A percentile compares a stretch with the other conserved stretches of the same genome.
Conservation (phyloP, 2,113 vertebrate genomes). For the Empidonax traillii region DNA sequence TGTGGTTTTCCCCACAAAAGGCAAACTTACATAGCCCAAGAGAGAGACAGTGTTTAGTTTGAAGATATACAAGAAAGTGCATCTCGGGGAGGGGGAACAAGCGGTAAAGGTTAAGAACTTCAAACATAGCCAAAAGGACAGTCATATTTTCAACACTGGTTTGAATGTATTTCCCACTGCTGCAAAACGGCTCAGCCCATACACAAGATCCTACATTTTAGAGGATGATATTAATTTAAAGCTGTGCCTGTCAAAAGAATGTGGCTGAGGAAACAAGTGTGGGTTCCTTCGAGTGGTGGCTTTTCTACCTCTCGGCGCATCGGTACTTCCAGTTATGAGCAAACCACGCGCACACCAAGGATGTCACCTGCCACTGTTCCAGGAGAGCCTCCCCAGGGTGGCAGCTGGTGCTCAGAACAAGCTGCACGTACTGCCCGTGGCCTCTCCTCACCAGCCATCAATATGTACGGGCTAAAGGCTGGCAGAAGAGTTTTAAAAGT, state of each 20-base stretch:
- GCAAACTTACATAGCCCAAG: constrained; percentile 5
- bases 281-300: background rate
- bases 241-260: background rate
- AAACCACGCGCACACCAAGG: background rate
- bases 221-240: background rate
- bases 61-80: background rate
- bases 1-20: background rate
- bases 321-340: background rate
- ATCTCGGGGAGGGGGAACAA: background rate
- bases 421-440: background rate
- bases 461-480: background rate
- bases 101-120: constrained; percentile 15
- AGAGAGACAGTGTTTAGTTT: background rate
- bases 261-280: background rate
- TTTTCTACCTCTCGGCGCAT: background rate
- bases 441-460: background rate
- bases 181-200: background rate
- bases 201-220: background rate
- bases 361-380: background rate
- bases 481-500: background rate
- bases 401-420: background rate
- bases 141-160: background rate
- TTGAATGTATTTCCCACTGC: background rate
- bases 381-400: background rate
- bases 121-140: background rate